Evolutionary conservation across 2,113 vertebrate species (phyloP).

Genomic region (Todiramphus saurophagus): DNA sequence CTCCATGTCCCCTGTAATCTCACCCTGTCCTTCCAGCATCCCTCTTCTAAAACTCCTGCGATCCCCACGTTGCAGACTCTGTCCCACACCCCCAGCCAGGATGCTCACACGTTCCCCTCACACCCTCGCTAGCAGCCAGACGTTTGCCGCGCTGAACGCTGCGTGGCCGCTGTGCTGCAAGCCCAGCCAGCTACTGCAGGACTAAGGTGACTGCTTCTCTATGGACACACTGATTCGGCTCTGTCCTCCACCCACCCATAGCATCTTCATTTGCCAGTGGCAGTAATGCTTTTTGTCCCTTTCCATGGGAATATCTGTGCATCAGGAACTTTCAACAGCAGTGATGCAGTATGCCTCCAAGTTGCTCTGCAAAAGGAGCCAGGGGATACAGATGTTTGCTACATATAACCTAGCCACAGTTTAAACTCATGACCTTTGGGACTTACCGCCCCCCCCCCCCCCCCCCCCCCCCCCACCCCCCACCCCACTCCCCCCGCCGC

Average conservation of each 20-base stretch:
- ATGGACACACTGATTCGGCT: neutral
- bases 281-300: neutral
- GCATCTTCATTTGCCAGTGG: neutral
- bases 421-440: neutral
- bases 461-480: too few relatives aligned
- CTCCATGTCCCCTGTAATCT: neutral
- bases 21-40: neutral
- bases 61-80: neutral
- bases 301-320: neutral
- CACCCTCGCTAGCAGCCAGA: fast-evolving
- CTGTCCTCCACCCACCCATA: neutral
- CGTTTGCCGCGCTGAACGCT: fast-evolving
- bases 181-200: neutral
- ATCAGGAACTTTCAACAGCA: fast-evolving
- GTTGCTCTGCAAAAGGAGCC: neutral
- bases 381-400: neutral
- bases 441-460: neutral
- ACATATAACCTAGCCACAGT: neutral
- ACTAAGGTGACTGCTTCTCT: neutral
- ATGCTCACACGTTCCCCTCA: neutral
- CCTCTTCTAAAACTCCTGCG: neutral
- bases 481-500: too few relatives aligned
- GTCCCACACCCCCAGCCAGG: neutral
- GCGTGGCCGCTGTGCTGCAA: fast-evolving
- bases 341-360: neutral